Evolutionary conservation across 2,888 invertebrate species (phyloP), one percentile per base, ranked within the genome.

Genomic region (Diloba caeruleocephala): DNA sequence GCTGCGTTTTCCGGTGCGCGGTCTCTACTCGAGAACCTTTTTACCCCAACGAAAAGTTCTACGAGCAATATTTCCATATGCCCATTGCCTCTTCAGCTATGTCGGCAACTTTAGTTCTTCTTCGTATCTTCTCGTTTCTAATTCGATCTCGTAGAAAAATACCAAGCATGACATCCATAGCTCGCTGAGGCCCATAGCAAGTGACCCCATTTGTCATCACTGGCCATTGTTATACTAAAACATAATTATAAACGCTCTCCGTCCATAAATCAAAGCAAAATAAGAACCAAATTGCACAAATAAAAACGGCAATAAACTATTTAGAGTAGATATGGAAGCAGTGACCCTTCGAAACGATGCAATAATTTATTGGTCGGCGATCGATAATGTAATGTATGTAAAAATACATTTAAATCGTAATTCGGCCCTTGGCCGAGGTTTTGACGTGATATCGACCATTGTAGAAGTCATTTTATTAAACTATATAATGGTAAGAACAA

Each of bases 351-450:
- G 15, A 50, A 61, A 67, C 68, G 52, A 50, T 34, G 55, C 43
- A 62, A 74, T 79, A 62, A 81, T 72, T 81, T 64, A 76, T 64
- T 50, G 33, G 45, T 50, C 66, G 56, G 51, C 66, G 57, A 46
- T 74, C 58, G 76, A 65, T 80, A 76, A 60, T 56, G 58, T 39
- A 56, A 59, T 56, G 59, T 41, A 56, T 74, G 67, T n/a, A 81
- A 79, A 80, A 81, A 78, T 76, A 74, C 65, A 75, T 71, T 77
- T 52, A 72, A 78, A 73, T 67, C 64, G 68, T 74, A 75, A 78
- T 71, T 74, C 76, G 76, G 74, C 67, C 77, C 78, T 77, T 76
- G 74, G 70, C 76, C 65, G 63, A 46, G 61, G 61, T 46, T 74
- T 73, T 51, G 56, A 61, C 50, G 53, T 42, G 71, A 73, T 70